A percentile compares a stretch with the other conserved stretches of the same genome.
Evolutionary conservation across 2,113 vertebrate species (phyloP).

Genomic region (Dermatemys mawii): DNA sequence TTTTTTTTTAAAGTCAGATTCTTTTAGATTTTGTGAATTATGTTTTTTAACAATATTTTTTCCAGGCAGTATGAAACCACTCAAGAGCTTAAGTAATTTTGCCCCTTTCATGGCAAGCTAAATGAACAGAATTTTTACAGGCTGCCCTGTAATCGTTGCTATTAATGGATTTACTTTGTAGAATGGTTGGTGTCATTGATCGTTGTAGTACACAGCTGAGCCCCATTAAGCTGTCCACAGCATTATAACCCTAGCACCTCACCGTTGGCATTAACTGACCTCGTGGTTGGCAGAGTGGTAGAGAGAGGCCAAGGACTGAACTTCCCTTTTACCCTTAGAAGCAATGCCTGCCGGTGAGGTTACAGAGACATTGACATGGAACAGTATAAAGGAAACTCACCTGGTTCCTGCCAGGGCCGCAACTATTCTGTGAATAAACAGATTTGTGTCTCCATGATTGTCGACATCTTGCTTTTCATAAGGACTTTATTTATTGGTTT

Average conservation of each 20-base stretch:
- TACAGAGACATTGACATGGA: background rate
- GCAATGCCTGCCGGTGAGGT: background rate
- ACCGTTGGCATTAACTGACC: background rate
- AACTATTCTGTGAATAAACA: background rate
- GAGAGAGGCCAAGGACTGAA: accelerated
- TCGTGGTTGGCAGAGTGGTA: background rate
- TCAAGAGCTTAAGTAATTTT: background rate
- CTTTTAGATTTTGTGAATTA: background rate
- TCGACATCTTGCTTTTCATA: background rate
- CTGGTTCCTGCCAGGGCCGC: background rate
- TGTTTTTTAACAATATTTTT: background rate
- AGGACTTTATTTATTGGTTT: background rate
- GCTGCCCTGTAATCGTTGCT: background rate
- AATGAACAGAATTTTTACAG: background rate
- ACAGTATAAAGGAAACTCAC: background rate
- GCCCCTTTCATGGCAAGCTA: background rate
- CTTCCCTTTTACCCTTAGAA: background rate
- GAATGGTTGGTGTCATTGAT: background rate
- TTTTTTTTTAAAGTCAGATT: background rate
- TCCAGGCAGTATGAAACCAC: background rate
- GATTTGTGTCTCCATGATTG: background rate
- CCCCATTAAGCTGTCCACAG: constrained; percentile 1
- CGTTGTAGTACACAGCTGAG: background rate
- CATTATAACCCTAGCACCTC: background rate
- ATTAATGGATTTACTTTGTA: background rate